Evolutionary conservation across 2,113 vertebrate genomes (phyloP), one percentile per base, ranked within the genome.

Genomic region (Strix uralensis): DNA sequence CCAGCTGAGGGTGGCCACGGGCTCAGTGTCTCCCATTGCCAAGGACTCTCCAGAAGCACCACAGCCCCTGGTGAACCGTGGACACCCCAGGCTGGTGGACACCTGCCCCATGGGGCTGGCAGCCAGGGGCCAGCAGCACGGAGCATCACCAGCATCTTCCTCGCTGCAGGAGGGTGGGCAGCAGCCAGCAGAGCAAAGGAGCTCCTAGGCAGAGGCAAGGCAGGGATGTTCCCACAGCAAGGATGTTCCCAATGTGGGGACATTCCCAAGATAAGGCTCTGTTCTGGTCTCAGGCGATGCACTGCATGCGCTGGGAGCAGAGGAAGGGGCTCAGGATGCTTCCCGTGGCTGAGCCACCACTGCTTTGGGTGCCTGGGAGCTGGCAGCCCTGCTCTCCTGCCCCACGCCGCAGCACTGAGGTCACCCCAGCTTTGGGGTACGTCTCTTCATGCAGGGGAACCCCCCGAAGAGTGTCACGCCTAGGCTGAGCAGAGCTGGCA

Each of bases 1-100:
- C 30, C 1, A 0, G 34, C 49, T 0, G 2, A 54, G 18, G 18
- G 59, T 70, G 57, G 36, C 36, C 30, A 29, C 0, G 0, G n/a
- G 40, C 25, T 46, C 47, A 32, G 36, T 5, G 7, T 62, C 12
- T 87, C 36, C 52, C 30, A 34, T 0, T 2, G 69, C 26, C 2
- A 2, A 71, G 47, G 59, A 38, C 11, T 20, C 23, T 73, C 46
- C 42, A 55, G 72, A 46, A 61, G 20, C 42, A 57, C 18, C n/a
- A 21, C 2, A 1, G 42, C 19, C 18, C 79, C 29, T 40, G 29
- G 15, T 14, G 59, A 59, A 15, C 52, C 42, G 54, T 2, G 26
- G 34, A 26, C 38, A 52, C 7, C 6, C 23, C 0, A 0, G 27
- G 32, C 23, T 55, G 65, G 42, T 9, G 54, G 54, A 27, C 36